These are phyloP conservation scores for Ptychodera flava DNA, from an alignment of 35 echinoderm and acorn worm species.

Conservation along the genomic window DNA sequence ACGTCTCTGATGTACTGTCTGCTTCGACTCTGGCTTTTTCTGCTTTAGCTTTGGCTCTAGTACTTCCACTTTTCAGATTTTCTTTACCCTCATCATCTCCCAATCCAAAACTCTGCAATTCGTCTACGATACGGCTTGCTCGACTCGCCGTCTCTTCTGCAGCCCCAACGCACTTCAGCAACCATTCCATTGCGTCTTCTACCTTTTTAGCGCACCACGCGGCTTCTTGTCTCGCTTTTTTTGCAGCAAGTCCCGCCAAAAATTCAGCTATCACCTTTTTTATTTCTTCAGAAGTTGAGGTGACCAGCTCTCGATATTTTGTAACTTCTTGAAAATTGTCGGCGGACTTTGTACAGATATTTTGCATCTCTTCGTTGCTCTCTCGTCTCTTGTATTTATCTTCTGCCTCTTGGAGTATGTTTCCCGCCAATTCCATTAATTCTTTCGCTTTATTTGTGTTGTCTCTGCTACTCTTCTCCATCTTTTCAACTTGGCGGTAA, in stretches of 20 bases:
- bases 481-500: background rate
- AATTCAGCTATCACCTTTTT: no score
- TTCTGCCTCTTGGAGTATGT: background rate
- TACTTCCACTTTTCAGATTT: no score
- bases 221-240: no score
- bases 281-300: background rate
- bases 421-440: background rate
- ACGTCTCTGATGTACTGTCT: background rate
- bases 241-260: no score
- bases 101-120: no score
- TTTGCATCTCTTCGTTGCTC: background rate
- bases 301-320: background rate
- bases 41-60: background rate
- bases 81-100: no score
- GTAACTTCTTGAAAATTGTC: background rate
- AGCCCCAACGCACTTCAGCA: no score
- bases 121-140: no score
- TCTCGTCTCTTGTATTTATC: background rate
- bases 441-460: background rate
- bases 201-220: background rate
- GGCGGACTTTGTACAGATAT: background rate
- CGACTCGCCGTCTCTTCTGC: no score
- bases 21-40: background rate
- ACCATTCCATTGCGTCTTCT: no score
- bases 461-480: background rate